These are phyloP conservation scores for Sebastes taczanowskii DNA, from an alignment of 2,797 vertebrate species.

Conservation along the genomic window DNA sequence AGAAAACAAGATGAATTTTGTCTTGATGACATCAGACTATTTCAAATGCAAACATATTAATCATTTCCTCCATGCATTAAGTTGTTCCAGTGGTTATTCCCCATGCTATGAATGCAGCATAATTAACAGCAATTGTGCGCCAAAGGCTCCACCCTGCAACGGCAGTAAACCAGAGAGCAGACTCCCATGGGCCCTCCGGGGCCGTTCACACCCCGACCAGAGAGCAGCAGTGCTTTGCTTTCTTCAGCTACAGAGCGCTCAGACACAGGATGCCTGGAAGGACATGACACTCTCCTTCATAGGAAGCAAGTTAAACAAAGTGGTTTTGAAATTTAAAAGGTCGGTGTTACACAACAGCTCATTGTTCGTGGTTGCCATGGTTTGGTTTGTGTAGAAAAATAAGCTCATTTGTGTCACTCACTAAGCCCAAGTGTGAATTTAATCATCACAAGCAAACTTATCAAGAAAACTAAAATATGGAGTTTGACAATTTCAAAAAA, in stretches of 20 bases:
- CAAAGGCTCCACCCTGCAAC: slow-evolving; percentile 26
- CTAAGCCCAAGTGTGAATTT: neutral
- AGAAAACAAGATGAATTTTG: neutral
- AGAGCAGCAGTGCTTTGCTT: neutral
- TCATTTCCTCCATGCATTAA: slow-evolving; percentile 13
- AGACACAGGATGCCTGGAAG: neutral
- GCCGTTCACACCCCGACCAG: slow-evolving; percentile 13
- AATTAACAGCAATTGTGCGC: neutral
- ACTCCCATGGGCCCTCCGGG: slow-evolving; percentile 21
- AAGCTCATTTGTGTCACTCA: neutral
- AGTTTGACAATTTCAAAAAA: neutral
- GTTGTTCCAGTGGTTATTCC: neutral
- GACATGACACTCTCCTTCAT: neutral
- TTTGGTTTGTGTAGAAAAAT: neutral
- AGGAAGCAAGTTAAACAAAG: neutral
- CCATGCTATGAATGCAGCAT: neutral
- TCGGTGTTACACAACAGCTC: neutral
- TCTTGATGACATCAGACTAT: neutral
- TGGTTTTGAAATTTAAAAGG: neutral
- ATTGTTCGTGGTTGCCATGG: neutral
- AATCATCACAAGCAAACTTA: neutral
- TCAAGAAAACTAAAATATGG: neutral
- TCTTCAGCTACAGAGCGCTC: neutral
- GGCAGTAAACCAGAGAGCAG: neutral
- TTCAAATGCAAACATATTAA: neutral